These are phyloP conservation scores for Drosophila ercepeae DNA, from an alignment of 1,140 invertebrate genomes.

Conservation along the genomic window DNA sequence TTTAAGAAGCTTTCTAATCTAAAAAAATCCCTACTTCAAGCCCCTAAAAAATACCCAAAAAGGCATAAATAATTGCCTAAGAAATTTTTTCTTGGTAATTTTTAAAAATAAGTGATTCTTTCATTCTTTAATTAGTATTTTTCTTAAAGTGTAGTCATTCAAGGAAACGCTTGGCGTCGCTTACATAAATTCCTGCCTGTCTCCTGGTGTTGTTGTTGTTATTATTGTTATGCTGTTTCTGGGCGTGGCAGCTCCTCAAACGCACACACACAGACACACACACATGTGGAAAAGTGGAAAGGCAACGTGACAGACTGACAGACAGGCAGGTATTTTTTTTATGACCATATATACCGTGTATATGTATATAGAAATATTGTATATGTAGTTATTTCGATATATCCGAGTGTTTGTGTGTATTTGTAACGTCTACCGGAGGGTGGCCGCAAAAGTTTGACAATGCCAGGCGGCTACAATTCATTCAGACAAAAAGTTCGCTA, in stretches of 20 bases:
- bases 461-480: conserved; percentile 63
- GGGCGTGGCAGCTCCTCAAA: conserved; percentile 56
- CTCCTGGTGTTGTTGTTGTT: conserved; percentile 20
- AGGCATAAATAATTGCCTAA: too few relatives aligned
- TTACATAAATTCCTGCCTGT: conserved; percentile 54
- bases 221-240: conserved; percentile 50
- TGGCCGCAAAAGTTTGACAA: conserved; percentile 57
- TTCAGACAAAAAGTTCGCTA: conserved; percentile 67
- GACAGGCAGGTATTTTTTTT: conserved; percentile 19
- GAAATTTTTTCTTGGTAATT: too few relatives aligned
- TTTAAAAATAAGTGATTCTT: too few relatives aligned
- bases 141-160: background rate
- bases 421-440: conserved; percentile 9
- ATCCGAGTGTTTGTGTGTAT: background rate
- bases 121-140: too few relatives aligned
- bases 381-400: background rate
- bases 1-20: too few relatives aligned
- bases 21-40: too few relatives aligned
- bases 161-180: conserved; percentile 5
- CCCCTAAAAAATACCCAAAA: too few relatives aligned
- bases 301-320: conserved; percentile 57
- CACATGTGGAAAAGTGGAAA: conserved; percentile 53
- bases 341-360: background rate
- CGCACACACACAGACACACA: conserved; percentile 10
- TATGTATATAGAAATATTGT: background rate